These are phyloP conservation scores for Mythimna pallens DNA, from an alignment of 2,888 invertebrate genomes.

Conservation along the genomic window DNA sequence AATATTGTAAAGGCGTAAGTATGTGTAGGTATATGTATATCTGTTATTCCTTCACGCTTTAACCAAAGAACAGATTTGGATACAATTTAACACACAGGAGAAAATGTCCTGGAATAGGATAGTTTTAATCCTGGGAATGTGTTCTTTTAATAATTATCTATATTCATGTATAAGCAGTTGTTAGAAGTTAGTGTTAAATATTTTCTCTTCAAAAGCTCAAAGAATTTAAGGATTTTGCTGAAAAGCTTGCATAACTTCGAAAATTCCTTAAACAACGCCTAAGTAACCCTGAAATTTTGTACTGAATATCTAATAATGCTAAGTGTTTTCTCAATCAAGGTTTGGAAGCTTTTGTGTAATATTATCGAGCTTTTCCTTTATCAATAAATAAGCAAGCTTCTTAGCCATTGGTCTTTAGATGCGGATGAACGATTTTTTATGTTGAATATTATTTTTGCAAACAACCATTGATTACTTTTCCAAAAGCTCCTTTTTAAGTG, in stretches of 20 bases:
- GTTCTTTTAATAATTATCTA: too few relatives aligned
- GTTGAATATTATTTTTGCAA: conserved; percentile 8
- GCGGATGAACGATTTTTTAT: conserved; percentile 27
- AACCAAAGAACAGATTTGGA: too few relatives aligned
- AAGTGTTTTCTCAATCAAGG: conserved; percentile 43
- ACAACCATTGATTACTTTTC: conserved; percentile 1
- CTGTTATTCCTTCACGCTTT: too few relatives aligned
- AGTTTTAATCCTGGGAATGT: too few relatives aligned
- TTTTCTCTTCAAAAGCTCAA: conserved; percentile 10
- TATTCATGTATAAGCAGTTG: too few relatives aligned
- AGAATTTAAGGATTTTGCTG: conserved; percentile 30
- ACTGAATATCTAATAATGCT: conserved; percentile 29
- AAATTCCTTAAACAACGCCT: conserved; percentile 27
- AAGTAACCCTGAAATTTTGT: conserved; percentile 32
- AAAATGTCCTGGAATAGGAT: too few relatives aligned
- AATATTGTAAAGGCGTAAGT: too few relatives aligned
- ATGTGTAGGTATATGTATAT: too few relatives aligned
- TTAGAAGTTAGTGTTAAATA: conserved; percentile 4
- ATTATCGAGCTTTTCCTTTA: conserved; percentile 24
- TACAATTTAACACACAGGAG: too few relatives aligned
- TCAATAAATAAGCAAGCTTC: conserved; percentile 21
- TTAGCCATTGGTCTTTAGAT: conserved; percentile 8
- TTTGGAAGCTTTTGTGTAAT: conserved; percentile 10
- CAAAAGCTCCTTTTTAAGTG: conserved; percentile 3
- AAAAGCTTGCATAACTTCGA: conserved; percentile 36